Conservation (phyloP, 2,113 vertebrate genomes). For the Laterallus jamaicensis region DNA sequence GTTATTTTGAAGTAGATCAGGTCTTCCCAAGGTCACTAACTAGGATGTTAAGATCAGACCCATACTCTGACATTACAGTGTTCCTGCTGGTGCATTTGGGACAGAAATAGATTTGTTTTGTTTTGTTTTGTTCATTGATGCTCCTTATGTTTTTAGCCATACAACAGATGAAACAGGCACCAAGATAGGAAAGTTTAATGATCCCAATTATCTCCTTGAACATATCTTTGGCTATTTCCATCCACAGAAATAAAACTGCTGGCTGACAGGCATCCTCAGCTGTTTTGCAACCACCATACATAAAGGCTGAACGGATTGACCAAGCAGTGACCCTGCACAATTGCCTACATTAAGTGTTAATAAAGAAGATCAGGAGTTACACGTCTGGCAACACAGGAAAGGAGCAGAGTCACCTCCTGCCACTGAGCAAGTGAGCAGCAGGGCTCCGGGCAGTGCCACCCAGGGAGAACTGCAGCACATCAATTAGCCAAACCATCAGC, state of each 20-base stretch:
- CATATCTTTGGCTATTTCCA: background rate
- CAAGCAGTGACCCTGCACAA: background rate
- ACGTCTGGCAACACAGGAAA: background rate
- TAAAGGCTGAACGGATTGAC: background rate
- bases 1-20: background rate
- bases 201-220: slow-evolving; percentile 4
- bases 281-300: background rate
- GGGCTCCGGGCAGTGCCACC: background rate
- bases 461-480: background rate
- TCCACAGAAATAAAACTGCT: background rate
- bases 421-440: background rate
- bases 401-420: background rate
- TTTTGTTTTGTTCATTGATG: background rate
- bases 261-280: background rate
- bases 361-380: background rate
- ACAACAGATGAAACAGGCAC: background rate
- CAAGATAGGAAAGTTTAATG: background rate
- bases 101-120: background rate
- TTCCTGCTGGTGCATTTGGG: background rate
- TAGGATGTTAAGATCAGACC: background rate
- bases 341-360: background rate
- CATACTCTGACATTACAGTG: background rate
- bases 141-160: background rate
- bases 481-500: background rate
- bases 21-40: background rate